Evolutionary conservation across 1,140 invertebrate species (phyloP).

Genomic region (Heliconius hermathena): DNA sequence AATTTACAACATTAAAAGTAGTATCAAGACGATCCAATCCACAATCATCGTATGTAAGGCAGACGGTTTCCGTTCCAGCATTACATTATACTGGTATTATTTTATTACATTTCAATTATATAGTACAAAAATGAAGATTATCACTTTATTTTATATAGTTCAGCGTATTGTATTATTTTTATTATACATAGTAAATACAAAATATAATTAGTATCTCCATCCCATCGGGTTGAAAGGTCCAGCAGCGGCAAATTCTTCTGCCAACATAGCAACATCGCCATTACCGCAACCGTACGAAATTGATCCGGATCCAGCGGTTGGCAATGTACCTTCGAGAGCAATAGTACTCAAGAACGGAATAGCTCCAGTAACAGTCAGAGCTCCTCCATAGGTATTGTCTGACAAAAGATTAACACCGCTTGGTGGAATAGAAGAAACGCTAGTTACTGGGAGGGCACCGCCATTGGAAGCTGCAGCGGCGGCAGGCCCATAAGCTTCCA

Average conservation of each 20-base stretch:
- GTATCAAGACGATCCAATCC: too few relatives aligned
- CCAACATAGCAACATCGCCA: conserved; percentile 47
- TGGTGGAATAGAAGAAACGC: conserved; percentile 48
- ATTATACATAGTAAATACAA: not conserved
- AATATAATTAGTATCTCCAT: conserved; percentile 15
- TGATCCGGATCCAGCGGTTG: conserved; percentile 47
- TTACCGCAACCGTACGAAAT: conserved; percentile 51
- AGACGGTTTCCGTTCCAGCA: too few relatives aligned
- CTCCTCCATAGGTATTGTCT: conserved; percentile 50
- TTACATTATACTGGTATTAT: too few relatives aligned
- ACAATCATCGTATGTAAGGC: too few relatives aligned
- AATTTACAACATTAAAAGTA: too few relatives aligned
- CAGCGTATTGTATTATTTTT: not conserved
- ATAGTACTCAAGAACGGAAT: conserved; percentile 53
- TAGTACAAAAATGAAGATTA: too few relatives aligned
- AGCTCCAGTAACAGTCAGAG: conserved; percentile 46
- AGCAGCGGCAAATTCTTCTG: conserved; percentile 35
- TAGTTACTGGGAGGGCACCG: conserved; percentile 44
- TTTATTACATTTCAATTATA: too few relatives aligned
- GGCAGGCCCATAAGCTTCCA: not conserved
- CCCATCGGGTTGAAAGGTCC: conserved; percentile 16
- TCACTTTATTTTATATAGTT: not conserved
- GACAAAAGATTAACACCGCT: conserved; percentile 48
- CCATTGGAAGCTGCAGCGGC: conserved; percentile 36
- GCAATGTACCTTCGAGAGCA: conserved; percentile 46